Evolutionary conservation across 2,797 vertebrate species (phyloP).

Genomic region (Eremophila alpestris): DNA sequence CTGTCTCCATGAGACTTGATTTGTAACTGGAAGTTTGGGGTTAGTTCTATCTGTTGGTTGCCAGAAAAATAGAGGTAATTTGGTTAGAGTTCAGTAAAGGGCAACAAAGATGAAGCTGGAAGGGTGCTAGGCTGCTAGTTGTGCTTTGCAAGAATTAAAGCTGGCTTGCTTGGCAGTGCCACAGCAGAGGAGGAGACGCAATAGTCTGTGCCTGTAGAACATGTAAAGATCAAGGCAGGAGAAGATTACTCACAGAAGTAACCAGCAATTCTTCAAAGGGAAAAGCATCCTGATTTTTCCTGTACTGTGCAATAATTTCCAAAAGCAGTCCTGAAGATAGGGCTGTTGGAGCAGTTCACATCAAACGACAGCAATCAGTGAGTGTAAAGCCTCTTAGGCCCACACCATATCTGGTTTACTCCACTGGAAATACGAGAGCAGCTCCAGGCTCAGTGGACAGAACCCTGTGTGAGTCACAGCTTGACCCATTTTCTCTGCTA

Average conservation of each 20-base stretch:
- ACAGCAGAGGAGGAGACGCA: not conserved
- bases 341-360: not conserved
- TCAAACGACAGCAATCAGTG: not conserved
- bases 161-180: not conserved
- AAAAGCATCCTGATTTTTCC: not conserved
- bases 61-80: not conserved
- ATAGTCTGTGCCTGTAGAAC: not conserved
- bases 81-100: not conserved
- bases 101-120: not conserved
- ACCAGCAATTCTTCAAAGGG: not conserved
- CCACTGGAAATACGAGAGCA: not conserved
- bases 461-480: not conserved
- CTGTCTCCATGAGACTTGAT: not conserved
- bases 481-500: slow-evolving; percentile 35
- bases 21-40: not conserved
- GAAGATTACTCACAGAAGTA: not conserved
- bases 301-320: not conserved
- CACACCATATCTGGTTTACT: not conserved
- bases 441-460: not conserved
- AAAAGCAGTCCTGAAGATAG: not conserved
- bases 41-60: not conserved
- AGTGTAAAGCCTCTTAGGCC: not conserved
- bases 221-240: not conserved
- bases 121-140: not conserved
- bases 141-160: not conserved